Evolutionary conservation across 2,113 vertebrate species (phyloP).

Genomic region (Formicarius rufipectus): DNA sequence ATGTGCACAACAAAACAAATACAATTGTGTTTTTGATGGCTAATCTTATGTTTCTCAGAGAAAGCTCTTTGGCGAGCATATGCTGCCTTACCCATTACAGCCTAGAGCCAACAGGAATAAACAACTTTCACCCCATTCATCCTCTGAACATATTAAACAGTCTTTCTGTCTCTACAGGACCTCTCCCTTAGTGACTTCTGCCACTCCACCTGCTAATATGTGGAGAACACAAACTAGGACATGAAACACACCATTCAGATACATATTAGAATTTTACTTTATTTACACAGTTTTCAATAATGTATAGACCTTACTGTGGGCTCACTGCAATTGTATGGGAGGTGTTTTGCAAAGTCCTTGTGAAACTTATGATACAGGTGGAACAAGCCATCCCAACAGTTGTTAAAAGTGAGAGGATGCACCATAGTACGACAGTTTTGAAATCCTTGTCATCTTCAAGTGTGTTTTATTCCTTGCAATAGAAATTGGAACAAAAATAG

Average conservation of each 20-base stretch:
- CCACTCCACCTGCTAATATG: neutral
- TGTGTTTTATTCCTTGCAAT: neutral
- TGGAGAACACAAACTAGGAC: neutral
- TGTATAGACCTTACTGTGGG: neutral
- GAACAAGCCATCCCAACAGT: neutral
- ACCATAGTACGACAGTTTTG: neutral
- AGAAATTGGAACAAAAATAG: neutral
- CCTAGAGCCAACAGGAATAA: neutral
- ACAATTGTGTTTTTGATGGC: neutral
- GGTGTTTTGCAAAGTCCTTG: neutral
- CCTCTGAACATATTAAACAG: neutral
- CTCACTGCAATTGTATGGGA: neutral
- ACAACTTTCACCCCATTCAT: rapidly evolving
- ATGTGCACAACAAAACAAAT: neutral
- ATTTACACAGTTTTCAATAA: neutral
- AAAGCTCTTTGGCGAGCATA: neutral
- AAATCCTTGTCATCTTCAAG: neutral
- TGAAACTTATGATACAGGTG: neutral
- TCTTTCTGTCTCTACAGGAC: neutral
- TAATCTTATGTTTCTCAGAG: neutral
- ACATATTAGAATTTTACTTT: neutral
- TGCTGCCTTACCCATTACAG: neutral
- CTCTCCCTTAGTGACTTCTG: neutral
- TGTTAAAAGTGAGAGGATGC: neutral
- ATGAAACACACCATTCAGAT: neutral